Base-by-base conservation (phyloP, 1,140 invertebrate species). In the Euura lappo region DNA sequence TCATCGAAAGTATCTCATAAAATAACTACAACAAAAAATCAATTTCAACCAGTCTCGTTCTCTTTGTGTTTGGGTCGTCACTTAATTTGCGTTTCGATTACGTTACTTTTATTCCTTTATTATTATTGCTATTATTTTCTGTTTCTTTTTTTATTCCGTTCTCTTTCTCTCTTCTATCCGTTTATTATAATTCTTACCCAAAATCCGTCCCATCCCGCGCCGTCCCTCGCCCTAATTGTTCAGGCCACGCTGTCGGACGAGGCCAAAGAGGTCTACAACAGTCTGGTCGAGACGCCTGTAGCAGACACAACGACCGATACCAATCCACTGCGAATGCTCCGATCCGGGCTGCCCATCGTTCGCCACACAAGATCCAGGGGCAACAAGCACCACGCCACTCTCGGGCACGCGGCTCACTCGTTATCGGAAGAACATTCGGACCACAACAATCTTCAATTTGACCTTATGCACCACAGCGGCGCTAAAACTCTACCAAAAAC, bases 201-300 rank as follows among this genome's bases (percentile, higher is more conserved):
- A 11, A 60, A 5, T 60, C 51, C 51, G 51, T 78, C 73, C 46
- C 51, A 65, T 60, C 51, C 51, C 13, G 51, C 13, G 10, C 4
- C 71, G 11, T 74, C 72, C 77, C 76, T 79, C 72, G 78, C 73
- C 76, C 75, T 69, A 75, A 75, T 86, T 85, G 82, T 85, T 83
- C 86, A 95, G 93, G 91, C 92, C 4, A 92, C 92, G 51, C 88
- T 95, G 72, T 94, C 93, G n/a, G 92, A 93, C 76, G 93, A 95
- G 80, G 93, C 96, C 46, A 96, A 96, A 81, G 93, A 95, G 81
- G 97, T 96, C 0, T 99, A 98, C 89, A 95, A 96, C 81, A 94
- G 93, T 77, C 88, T 99, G 46, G 95, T 99, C 60, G 96, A 97
- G 78, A 93, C 91, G 68, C 91, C 91, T 4, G 79, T 79, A n/a